Conservation (phyloP, 2,888 invertebrate species). For the Ptychoptera albimana region DNA sequence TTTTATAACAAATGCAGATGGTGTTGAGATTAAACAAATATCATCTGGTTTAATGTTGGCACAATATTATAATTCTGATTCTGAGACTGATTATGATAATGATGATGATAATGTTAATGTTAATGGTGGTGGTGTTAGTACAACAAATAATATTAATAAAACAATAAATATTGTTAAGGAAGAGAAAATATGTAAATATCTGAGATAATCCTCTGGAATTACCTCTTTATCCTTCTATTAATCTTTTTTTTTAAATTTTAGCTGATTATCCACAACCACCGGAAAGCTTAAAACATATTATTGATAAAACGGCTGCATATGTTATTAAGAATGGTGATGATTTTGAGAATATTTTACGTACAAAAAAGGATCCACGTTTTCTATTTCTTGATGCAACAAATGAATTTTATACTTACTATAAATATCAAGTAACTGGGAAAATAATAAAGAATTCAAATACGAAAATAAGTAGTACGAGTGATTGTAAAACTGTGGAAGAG, state of each 20-base stretch:
- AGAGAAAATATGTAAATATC: neutral
- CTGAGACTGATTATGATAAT: constrained; percentile 28
- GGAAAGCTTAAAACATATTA: constrained; percentile 67
- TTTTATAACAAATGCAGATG: neutral
- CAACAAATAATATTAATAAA: constrained; percentile 7
- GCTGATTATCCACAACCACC: constrained; percentile 46
- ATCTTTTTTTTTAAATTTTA: constrained; percentile 9
- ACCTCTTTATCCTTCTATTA: constrained; percentile 11
- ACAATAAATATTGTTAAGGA: constrained; percentile 7
- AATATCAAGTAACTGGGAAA: constrained; percentile 35
- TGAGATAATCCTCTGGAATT: constrained; percentile 1
- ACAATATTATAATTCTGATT: constrained; percentile 40
- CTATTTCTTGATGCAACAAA: constrained; percentile 67
- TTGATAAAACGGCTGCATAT: constrained; percentile 94
- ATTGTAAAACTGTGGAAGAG: neutral
- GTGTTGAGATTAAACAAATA: constrained; percentile 23
- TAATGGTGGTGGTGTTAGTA: neutral
- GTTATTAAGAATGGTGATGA: constrained; percentile 90
- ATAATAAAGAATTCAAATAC: constrained; percentile 6
- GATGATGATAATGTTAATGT: constrained; percentile 7
- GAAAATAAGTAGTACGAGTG: constrained; percentile 9
- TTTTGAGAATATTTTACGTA: constrained; percentile 76
- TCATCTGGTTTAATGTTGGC: constrained; percentile 34
- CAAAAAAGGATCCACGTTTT: constrained; percentile 74
- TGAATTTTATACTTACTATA: constrained; percentile 69